A percentile compares a stretch with the other conserved stretches of the same genome.
Conservation (phyloP, 92 coral and sea anemone genomes). For the Epizoanthus illoricatus region DNA sequence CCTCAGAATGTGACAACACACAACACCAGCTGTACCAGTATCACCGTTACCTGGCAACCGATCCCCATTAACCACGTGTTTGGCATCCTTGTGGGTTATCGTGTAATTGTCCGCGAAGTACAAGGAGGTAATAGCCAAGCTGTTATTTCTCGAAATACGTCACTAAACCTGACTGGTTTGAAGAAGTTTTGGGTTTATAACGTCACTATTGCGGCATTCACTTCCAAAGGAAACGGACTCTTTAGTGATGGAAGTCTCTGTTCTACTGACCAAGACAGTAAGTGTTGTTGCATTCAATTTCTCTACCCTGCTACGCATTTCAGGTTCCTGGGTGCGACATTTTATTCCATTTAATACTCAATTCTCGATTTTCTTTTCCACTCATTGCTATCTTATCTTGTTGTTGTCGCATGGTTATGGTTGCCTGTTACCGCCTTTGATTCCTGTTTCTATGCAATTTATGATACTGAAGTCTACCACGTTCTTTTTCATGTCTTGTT, state of each 20-base stretch:
- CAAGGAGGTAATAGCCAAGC: not conserved
- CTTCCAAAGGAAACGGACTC: conserved; percentile 24
- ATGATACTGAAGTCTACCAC: no score
- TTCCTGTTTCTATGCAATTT: no score
- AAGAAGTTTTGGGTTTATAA: conserved; percentile 23
- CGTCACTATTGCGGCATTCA: conserved; percentile 17
- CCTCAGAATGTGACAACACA: conserved; percentile 12
- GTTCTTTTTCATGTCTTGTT: no score
- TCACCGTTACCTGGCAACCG: conserved; percentile 35
- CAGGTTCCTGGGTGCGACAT: no score
- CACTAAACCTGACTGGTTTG: not conserved
- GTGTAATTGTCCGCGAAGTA: not conserved
- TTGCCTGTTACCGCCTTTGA: no score
- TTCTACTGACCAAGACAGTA: conserved; percentile 35
- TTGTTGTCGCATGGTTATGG: no score
- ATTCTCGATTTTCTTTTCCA: no score
- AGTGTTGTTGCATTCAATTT: not conserved
- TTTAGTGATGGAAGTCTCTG: conserved; percentile 4
- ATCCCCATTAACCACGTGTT: not conserved
- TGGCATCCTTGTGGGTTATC: conserved; percentile 23
- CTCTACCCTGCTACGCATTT: no score
- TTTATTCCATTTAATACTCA: not conserved
- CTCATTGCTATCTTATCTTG: no score
- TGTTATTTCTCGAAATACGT: not conserved
- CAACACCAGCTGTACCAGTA: conserved; percentile 31